These are phyloP conservation scores for Doris montereyensis DNA, from an alignment of 2,888 invertebrate genomes.

Conservation along the genomic window DNA sequence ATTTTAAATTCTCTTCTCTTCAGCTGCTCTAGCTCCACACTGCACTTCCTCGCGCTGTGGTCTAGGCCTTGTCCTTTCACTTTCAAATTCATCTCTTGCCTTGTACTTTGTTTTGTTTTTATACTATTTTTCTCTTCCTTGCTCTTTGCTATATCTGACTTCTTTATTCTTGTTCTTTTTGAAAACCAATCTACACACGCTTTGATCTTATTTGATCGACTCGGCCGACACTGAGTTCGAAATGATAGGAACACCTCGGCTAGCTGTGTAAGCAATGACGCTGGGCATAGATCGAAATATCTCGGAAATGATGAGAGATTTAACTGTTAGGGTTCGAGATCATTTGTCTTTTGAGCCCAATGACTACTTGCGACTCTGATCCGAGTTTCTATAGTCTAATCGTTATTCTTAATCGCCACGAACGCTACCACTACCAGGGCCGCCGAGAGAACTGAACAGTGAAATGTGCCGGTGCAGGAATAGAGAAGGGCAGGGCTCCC, in stretches of 20 bases:
- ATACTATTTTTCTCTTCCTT: neutral
- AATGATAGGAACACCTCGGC: constrained; percentile 47
- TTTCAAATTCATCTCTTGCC: neutral
- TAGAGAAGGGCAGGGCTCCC: no score
- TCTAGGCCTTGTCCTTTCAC: neutral
- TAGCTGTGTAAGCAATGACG: constrained; percentile 44
- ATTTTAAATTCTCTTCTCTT: neutral
- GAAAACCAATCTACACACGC: constrained; percentile 38
- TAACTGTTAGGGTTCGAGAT: neutral
- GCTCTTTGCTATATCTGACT: neutral
- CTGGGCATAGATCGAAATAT: constrained; percentile 22
- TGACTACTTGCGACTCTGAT: neutral
- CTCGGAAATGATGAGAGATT: neutral
- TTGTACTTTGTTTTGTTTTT: neutral
- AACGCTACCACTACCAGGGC: no score
- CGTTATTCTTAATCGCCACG: no score
- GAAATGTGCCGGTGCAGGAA: no score
- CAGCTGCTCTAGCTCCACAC: neutral
- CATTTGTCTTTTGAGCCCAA: neutral
- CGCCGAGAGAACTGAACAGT: no score
- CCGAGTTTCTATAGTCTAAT: neutral
- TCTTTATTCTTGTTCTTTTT: neutral
- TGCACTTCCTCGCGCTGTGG: neutral
- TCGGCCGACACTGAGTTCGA: constrained; percentile 35
- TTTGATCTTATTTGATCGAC: constrained; percentile 53